A percentile compares a stretch with the other conserved stretches of the same genome.
phyloP scores from a whole-genome alignment of 2,113 vertebrate species.

The Nesoenas mayeri region DNA sequence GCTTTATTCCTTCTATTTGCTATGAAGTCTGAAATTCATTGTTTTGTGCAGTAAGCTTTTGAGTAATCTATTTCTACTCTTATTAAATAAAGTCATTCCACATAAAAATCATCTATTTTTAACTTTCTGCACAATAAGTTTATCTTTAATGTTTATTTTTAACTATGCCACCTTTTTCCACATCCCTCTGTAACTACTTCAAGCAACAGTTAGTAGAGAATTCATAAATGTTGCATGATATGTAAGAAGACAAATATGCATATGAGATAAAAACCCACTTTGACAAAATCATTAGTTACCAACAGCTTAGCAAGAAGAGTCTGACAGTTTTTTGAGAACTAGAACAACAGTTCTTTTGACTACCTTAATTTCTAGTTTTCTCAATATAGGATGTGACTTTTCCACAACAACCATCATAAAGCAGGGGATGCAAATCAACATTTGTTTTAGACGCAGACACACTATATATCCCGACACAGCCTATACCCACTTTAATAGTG shows the following conservation, averaged over 20 bases:
- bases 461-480: neutral
- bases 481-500: neutral
- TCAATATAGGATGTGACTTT: neutral
- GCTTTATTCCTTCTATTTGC: neutral
- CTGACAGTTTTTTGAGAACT: neutral
- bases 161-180: neutral
- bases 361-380: neutral
- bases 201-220: neutral
- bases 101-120: neutral
- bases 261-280: neutral
- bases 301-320: neutral
- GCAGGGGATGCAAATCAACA: neutral
- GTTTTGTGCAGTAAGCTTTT: neutral
- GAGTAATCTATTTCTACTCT: neutral
- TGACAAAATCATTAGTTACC: neutral
- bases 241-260: neutral
- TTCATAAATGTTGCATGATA: neutral
- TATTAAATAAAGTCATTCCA: neutral
- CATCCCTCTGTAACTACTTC: neutral
- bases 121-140: neutral
- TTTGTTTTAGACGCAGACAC: neutral
- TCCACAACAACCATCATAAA: accelerated
- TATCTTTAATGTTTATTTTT: neutral
- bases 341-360: neutral
- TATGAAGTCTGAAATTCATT: neutral